phyloP scores from a whole-genome alignment of 1,140 invertebrate genomes.

The Palaemon carinicauda region DNA sequence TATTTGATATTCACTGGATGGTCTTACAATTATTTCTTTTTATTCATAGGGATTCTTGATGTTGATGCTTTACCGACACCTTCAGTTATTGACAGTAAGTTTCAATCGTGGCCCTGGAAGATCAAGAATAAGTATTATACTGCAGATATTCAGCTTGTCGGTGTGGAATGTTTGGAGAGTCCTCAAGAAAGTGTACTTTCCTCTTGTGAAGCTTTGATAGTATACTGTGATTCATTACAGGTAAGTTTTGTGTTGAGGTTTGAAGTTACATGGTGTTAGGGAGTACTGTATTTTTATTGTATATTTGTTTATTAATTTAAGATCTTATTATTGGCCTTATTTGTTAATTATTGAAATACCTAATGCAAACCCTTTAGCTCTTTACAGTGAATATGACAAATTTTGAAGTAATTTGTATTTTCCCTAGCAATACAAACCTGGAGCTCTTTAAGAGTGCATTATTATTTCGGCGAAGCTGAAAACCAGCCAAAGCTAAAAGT shows the following conservation, averaged over 20 bases:
- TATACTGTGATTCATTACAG: conserved; percentile 70
- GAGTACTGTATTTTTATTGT: neutral
- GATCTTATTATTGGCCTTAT: neutral
- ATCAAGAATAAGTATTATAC: conserved; percentile 77
- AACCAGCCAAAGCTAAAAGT: no score
- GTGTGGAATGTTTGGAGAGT: conserved; percentile 66
- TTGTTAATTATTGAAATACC: no score
- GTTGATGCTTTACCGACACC: conserved; percentile 16
- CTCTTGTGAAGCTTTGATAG: conserved; percentile 70
- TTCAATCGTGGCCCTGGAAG: conserved; percentile 69
- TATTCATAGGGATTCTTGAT: conserved; percentile 20
- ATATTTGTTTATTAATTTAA: neutral
- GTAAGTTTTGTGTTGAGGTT: conserved; percentile 67
- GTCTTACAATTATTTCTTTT: neutral
- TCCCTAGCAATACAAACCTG: no score
- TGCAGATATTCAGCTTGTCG: conserved; percentile 69
- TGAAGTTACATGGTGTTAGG: neutral
- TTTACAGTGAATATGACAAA: no score
- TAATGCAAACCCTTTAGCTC: no score
- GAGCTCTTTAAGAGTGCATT: no score
- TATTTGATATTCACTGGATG: no score
- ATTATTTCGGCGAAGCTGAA: no score
- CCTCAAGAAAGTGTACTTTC: conserved; percentile 67
- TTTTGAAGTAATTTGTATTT: no score
- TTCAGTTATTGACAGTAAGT: neutral